Base-by-base conservation (phyloP, 2,113 vertebrate species). In the Burhinus bistriatus region DNA sequence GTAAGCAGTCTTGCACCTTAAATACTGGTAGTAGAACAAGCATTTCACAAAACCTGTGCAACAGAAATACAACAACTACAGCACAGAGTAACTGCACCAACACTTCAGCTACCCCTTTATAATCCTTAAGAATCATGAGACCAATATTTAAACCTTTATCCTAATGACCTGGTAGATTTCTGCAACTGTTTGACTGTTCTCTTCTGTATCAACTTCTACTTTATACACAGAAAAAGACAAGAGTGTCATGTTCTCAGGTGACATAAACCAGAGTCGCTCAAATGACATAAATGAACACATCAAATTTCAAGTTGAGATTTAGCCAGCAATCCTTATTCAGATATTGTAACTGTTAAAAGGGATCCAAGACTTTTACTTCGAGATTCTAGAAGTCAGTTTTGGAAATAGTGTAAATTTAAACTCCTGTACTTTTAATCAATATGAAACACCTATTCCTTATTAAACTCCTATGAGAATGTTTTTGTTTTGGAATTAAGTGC, bases 31-130 rank as follows among this genome's bases (percentile, higher is more conserved):
- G 62, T 27, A 81, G 45, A 71, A 66, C 36, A 84, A 57, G 47
- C 0, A 0, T 62, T 87, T 49, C 59, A 70, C 34, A 91, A 54
- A 34, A 59, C 19, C 10, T 2, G 1, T 54, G 47, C 54, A 83
- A 93, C 29, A 58, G 42, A 81, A 66, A 61, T 17, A 26, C 9
- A 70, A 55, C 19, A 26, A 52, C 10, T 51, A 64, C 34, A 40
- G 12, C 3, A 69, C 0, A 80, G 12, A 76, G 6, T 59, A 90
- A 83, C 21, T 85, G 38, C 32, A 75, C 8, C 55, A 82, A 44
- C 49, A 68, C 18, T 72, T 61, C 66, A 65, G 38, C 30, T 83
- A 79, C 8, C 8, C n/a, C 15, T 59, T 68, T 30, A 26, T 32
- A 78, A 85, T 54, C 38, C 34, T 75, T 47, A 75, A 47, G 40